Conservation (phyloP, 2,888 invertebrate species). For the Nezara viridula region DNA sequence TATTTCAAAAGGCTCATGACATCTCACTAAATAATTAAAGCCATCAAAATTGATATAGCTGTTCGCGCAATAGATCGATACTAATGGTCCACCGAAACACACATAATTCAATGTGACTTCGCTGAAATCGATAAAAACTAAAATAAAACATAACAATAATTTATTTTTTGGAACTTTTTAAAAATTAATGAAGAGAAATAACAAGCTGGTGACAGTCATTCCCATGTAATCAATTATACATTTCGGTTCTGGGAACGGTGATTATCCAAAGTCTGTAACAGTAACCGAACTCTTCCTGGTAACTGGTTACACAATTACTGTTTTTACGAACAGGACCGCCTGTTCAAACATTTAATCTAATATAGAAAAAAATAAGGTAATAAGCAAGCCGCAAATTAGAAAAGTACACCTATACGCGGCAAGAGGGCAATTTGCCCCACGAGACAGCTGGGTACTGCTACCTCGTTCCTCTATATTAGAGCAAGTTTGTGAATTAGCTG, state of each 20-base stretch:
- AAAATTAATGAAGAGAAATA: not conserved
- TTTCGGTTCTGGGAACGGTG: not conserved
- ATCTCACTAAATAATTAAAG: too few species aligned
- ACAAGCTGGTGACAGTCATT: not conserved
- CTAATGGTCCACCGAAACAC: too few species aligned
- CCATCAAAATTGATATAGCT: too few species aligned
- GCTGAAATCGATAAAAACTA: too few species aligned
- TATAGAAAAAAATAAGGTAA: not conserved
- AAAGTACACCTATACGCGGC: not conserved
- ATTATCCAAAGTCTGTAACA: not conserved
- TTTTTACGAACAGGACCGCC: not conserved
- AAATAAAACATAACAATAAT: too few species aligned
- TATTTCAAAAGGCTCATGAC: too few species aligned
- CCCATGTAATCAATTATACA: conserved; percentile 19
- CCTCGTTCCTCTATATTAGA: not conserved
- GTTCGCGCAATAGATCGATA: too few species aligned
- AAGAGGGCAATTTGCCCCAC: not conserved
- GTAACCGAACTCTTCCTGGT: not conserved
- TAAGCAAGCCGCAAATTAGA: conserved; percentile 5
- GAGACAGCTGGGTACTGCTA: not conserved
- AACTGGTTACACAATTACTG: not conserved
- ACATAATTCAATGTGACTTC: too few species aligned
- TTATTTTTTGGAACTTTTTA: not conserved
- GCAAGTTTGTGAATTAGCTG: not conserved
- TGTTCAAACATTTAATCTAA: conserved; percentile 13